phyloP scores from a whole-genome alignment of 2,113 vertebrate genomes.

The Lepisosteus osseus region DNA sequence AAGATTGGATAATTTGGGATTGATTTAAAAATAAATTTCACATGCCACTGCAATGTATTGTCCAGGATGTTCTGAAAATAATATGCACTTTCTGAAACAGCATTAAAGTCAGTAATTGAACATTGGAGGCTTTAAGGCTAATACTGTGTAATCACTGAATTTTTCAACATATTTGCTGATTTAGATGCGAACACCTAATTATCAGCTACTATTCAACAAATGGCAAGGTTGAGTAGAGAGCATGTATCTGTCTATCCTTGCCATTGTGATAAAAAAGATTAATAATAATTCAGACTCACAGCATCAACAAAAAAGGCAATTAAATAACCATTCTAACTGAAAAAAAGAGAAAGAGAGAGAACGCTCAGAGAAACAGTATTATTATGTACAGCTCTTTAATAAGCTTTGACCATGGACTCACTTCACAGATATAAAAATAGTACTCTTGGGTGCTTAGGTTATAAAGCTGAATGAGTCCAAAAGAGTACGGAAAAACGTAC shows the following conservation, averaged over 20 bases:
- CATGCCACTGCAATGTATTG: no score
- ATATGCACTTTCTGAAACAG: no score
- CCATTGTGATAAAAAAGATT: conserved; percentile 15
- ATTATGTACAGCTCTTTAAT: conserved; percentile 11
- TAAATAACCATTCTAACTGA: conserved; percentile 23
- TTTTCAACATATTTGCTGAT: conserved; percentile 18
- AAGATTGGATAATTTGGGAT: no score
- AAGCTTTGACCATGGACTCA: no score
- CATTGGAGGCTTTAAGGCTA: conserved; percentile 9
- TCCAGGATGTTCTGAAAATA: no score
- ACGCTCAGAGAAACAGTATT: conserved; percentile 18
- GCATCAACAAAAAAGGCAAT: conserved; percentile 25
- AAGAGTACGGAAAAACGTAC: no score
- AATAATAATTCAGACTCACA: conserved; percentile 15
- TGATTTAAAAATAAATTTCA: no score
- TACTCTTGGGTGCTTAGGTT: no score
- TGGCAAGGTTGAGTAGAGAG: conserved; percentile 17
- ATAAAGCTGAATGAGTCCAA: no score
- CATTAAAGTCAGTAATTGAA: no score
- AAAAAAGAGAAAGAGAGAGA: conserved; percentile 21
- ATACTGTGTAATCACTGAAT: neutral
- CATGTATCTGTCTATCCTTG: conserved; percentile 26
- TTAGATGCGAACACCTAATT: conserved; percentile 29
- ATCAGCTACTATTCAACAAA: conserved; percentile 24
- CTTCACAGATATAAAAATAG: no score